Base-by-base conservation (phyloP, 1,140 invertebrate species). In the Lepidurus arcticus region DNA sequence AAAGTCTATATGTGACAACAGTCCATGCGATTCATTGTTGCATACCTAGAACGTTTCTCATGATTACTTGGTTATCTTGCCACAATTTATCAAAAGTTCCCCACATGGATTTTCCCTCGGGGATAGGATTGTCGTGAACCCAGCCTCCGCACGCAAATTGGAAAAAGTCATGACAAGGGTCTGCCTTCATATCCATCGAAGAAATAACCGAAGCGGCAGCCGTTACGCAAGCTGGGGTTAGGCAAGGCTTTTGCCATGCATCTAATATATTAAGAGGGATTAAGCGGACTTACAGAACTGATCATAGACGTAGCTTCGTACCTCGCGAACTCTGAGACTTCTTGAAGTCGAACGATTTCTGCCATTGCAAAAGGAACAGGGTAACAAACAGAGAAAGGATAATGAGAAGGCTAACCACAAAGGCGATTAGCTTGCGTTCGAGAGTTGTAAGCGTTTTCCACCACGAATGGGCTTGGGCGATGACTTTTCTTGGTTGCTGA, bases 151-250 rank as follows among this genome's bases (percentile, higher is more conserved):
- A 98, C 0, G 96, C 90, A 85, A 93, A 98, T 77, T 93, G 88
- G 85, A 98, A 99, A 86, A 98, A 99, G 85, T 99, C 95, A 9
- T 95, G 88, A 84, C 97, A 99, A 0, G 97, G 96, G 84, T 97
- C 88, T 3, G 91, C 88, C 1, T 85, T 87, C 0, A 85, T 84
- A 84, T 98, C 93, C 85, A 98, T 92, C 1, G 93, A 92, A 79
- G 91, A 90, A 53, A 97, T 87, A 47, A 98, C 91, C 77, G 92
- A 89, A 73, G 93, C 93, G 0, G 95, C 91, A 0, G 94, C 93
- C 77, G 91, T 92, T 7, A 98, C 91, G 83, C 95, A 97, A 7
- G 91, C 90, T 78, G 92, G 88, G 11, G 92, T 93, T 10, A 96
- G 85, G 83, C 95, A 97, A 74, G 88, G 87, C 11, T 78, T 65